Conservation (phyloP, 64 coral and sea anemone genomes). For the Anthopleura sola region DNA sequence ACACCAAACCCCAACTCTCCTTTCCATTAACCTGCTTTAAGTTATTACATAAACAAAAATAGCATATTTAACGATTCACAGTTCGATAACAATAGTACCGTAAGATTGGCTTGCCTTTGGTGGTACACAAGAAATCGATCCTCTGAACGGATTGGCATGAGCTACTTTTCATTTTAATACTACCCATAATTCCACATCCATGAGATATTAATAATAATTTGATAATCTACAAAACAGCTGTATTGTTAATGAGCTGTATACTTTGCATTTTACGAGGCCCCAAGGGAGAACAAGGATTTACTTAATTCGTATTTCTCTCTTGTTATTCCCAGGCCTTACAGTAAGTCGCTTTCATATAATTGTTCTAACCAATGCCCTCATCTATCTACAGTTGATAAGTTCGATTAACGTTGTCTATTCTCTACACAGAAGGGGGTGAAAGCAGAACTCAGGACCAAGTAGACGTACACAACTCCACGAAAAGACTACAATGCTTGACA, state of each 20-base stretch:
- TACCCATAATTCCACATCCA: not conserved
- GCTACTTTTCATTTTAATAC: not conserved
- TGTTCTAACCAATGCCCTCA: not conserved
- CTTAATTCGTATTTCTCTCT: constrained; percentile 9
- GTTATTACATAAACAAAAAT: not conserved
- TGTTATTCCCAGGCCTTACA: not conserved
- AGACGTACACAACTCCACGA: not conserved
- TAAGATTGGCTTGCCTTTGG: not conserved
- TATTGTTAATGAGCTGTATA: constrained; percentile 4
- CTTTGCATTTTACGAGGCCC: constrained; percentile 17
- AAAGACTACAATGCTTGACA: not conserved
- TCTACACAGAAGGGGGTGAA: not conserved
- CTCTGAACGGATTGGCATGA: not conserved
- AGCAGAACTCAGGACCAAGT: not conserved
- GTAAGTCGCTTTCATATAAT: not conserved
- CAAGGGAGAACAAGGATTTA: not conserved
- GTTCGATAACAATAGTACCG: not conserved
- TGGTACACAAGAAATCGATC: not conserved
- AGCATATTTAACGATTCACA: not conserved
- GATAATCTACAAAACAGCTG: constrained; percentile 11
- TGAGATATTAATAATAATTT: not conserved
- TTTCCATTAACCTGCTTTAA: not conserved
- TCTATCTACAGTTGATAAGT: not conserved
- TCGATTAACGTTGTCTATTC: constrained; percentile 5
- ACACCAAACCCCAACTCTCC: not conserved